Base-by-base conservation (phyloP, 2,113 vertebrate species). In the Amazona guildingii region DNA sequence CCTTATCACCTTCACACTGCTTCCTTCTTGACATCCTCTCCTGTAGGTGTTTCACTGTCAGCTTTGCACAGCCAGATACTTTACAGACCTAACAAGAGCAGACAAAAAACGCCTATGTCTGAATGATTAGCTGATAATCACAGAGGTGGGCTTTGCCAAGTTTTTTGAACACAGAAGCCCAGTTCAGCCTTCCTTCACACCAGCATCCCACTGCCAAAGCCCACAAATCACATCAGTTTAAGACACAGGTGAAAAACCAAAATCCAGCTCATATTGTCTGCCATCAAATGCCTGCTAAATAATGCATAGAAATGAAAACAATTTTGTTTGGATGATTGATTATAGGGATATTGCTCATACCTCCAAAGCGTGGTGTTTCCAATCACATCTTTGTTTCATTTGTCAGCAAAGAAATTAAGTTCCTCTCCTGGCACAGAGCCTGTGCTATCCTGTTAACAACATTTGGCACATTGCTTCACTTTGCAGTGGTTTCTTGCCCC, bases 281-380 rank as follows among this genome's bases (percentile, higher is more conserved):
- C 86, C 79, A 81, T 96, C 97, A 95, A 96, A 97, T 35, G 59
- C 64, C 96, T 96, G 86, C 95, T 98, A 98, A 97, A 98, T 98
- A 98, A 98, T 97, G 97, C 96, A 97, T 93, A 93, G 92, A 95
- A 96, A 97, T 97, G 83, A 94, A 97, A 96, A 95, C 96, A 94
- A 92, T 97, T 97, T 97, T 77, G 77, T 86, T 93, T 91, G 92
- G 87, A 92, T 97, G 97, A 98, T 97, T 96, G 97, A 98, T 98
- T 96, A 98, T 95, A 90, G 92, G 92, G 83, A 94, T 96, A 94
- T 97, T 97, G 95, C 87, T 97, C 95, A 85, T 80, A 94, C 94
- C 85, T 96, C 80, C 78, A 66, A 94, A 91, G 94, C 5, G 5
- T 61, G 88, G 95, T 69, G 54, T 83, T 96, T 96, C 96, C 84